phyloP scores from a whole-genome alignment of 2,888 invertebrate genomes.

The Tupiocoris notatus region DNA sequence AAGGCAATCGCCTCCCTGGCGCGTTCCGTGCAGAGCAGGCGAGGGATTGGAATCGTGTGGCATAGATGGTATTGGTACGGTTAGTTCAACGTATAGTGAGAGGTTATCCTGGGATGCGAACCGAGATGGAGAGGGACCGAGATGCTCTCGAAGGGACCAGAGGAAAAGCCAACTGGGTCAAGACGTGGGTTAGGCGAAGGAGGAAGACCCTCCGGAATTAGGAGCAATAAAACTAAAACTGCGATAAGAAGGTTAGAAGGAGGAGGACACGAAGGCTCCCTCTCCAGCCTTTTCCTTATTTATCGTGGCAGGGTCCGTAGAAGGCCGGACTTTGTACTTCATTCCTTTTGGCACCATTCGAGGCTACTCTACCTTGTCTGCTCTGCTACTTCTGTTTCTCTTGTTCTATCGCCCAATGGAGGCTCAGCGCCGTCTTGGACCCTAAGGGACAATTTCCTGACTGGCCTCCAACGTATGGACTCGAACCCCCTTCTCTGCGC shows the following conservation, averaged over 20 bases:
- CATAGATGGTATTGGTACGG: not conserved
- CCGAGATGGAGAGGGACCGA: not conserved
- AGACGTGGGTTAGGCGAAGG: slow-evolving; percentile 5
- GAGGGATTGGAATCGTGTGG: not conserved
- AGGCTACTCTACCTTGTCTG: not conserved
- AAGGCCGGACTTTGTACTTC: slow-evolving; percentile 43
- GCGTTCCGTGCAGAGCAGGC: not conserved
- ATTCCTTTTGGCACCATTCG: slow-evolving; percentile 30
- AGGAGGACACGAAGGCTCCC: slow-evolving; percentile 8
- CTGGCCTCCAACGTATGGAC: not conserved
- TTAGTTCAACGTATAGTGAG: not conserved
- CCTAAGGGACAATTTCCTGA: slow-evolving; percentile 32
- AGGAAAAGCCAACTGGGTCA: slow-evolving; percentile 13
- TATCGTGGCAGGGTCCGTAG: slow-evolving; percentile 36
- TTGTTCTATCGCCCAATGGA: not conserved
- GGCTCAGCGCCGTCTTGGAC: too few relatives aligned
- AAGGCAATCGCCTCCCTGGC: slow-evolving; percentile 1
- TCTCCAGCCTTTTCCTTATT: slow-evolving; percentile 33
- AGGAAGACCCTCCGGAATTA: slow-evolving; percentile 27
- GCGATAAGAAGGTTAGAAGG: slow-evolving; percentile 25
- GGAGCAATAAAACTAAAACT: slow-evolving; percentile 42
- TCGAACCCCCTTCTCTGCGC: not conserved
- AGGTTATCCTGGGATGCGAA: not conserved
- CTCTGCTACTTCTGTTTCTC: not conserved
- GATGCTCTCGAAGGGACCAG: not conserved